These are phyloP conservation scores for Crioceris asparagi DNA, from an alignment of 2,888 invertebrate species.

Conservation along the genomic window DNA sequence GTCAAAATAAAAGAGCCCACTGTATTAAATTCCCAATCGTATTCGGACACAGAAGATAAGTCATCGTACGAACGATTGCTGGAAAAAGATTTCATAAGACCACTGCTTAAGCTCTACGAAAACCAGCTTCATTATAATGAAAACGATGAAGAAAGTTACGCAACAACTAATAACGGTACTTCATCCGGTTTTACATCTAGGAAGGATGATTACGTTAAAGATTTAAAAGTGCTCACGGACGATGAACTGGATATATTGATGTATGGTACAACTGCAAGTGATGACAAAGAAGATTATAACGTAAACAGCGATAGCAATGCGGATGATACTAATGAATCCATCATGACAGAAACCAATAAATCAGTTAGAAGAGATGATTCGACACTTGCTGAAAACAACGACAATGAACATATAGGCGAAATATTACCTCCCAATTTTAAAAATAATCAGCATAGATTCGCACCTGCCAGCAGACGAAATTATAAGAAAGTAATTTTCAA, in stretches of 20 bases:
- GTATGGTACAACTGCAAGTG: conserved; percentile 13
- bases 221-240: conserved; percentile 25
- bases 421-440: conserved; percentile 32
- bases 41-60: conserved; percentile 27
- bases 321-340: not conserved
- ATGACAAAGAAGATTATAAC: conserved; percentile 6
- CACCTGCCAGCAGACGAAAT: conserved; percentile 1
- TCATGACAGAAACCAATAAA: not conserved
- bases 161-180: conserved; percentile 19
- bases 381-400: conserved; percentile 19
- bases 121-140: conserved; percentile 23
- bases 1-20: conserved; percentile 21
- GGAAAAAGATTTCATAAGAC: conserved; percentile 33
- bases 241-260: conserved; percentile 27
- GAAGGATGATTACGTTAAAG: conserved; percentile 30
- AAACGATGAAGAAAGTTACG: conserved; percentile 21
- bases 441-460: conserved; percentile 9
- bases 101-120: conserved; percentile 32
- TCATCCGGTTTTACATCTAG: conserved; percentile 23
- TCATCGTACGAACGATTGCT: conserved; percentile 31
- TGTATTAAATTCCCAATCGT: conserved; percentile 4
- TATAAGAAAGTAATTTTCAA: conserved; percentile 7
- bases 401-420: conserved; percentile 36
- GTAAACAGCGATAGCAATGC: not conserved
- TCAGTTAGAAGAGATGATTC: conserved; percentile 25